These are phyloP conservation scores for Sterna hirundo DNA, from an alignment of 2,113 vertebrate species.

Conservation along the genomic window DNA sequence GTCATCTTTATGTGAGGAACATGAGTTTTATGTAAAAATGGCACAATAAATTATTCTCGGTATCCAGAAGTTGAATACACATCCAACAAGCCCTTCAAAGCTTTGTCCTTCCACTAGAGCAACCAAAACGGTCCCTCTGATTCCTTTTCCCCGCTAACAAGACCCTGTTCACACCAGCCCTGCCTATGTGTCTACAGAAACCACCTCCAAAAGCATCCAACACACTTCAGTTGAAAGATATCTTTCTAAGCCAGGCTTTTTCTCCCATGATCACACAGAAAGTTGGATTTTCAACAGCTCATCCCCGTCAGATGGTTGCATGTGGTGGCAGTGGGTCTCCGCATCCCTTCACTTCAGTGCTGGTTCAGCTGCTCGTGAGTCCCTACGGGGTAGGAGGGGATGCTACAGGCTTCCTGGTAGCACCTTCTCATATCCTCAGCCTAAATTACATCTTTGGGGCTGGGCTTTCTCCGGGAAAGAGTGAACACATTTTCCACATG, in stretches of 20 bases:
- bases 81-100: neutral
- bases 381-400: neutral
- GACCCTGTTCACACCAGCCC: neutral
- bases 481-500: neutral
- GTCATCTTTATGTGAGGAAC: neutral
- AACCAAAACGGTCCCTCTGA: neutral
- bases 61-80: neutral
- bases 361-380: neutral
- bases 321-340: neutral
- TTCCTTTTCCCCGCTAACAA: neutral
- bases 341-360: neutral
- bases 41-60: neutral
- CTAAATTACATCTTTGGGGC: neutral
- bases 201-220: neutral
- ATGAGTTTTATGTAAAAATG: neutral
- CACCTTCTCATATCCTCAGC: neutral
- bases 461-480: neutral
- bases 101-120: neutral
- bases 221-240: neutral
- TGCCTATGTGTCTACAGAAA: neutral
- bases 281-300: neutral
- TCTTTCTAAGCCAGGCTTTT: neutral
- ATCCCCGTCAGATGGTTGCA: neutral
- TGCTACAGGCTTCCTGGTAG: neutral
- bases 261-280: accelerated